These are phyloP conservation scores for Notoglanidium macrostoma DNA, from an alignment of 2,797 vertebrate genomes.

Conservation along the genomic window DNA sequence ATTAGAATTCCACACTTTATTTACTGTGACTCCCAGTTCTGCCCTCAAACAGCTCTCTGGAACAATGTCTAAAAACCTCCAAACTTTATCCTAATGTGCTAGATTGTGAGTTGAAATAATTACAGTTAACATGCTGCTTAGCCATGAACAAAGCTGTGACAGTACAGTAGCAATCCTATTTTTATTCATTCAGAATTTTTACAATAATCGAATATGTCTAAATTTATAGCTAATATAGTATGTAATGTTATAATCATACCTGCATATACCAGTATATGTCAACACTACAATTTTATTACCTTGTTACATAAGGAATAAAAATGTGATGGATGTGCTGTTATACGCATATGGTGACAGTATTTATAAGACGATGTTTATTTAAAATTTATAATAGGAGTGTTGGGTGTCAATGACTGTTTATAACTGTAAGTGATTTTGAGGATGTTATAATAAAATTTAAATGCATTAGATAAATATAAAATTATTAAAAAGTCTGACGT, in stretches of 20 bases:
- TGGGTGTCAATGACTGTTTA: neutral
- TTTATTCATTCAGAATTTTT: neutral
- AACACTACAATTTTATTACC: neutral
- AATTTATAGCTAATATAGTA: neutral
- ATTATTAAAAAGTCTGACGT: neutral
- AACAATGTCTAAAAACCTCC: neutral
- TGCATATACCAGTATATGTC: neutral
- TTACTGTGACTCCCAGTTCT: constrained; percentile 57
- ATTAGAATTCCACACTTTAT: constrained; percentile 77
- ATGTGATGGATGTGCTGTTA: neutral
- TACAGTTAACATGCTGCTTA: neutral
- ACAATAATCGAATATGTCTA: neutral
- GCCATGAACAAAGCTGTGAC: neutral
- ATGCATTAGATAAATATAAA: neutral
- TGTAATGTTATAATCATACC: neutral
- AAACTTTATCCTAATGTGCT: neutral
- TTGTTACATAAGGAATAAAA: neutral
- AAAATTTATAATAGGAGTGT: neutral
- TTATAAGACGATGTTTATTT: neutral
- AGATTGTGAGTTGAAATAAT: constrained; percentile 4
- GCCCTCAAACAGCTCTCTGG: constrained; percentile 21
- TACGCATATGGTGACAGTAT: neutral
- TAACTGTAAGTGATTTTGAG: neutral
- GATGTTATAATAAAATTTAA: neutral
- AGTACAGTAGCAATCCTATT: neutral